A percentile compares a stretch with the other conserved stretches of the same genome.
Evolutionary conservation across 1,140 invertebrate genomes (phyloP).

Genomic region (Trissolcus basalis): DNA sequence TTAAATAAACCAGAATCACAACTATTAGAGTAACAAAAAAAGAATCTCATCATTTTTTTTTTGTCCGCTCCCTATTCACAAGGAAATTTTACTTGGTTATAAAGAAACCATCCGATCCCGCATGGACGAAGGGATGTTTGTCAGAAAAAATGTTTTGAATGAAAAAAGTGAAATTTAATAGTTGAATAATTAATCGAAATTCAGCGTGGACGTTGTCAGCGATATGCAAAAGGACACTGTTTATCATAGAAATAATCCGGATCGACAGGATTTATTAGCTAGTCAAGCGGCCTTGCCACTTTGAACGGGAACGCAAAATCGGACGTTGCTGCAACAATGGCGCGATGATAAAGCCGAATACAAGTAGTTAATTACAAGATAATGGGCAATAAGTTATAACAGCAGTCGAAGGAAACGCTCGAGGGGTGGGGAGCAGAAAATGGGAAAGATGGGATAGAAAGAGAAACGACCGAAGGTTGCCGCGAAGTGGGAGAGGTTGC

Average conservation of each 20-base stretch:
- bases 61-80: too few relatives aligned
- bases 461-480: constrained; percentile 48
- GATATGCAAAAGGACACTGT: too few relatives aligned
- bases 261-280: neutral
- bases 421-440: constrained; percentile 34
- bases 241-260: neutral
- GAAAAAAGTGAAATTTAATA: too few relatives aligned
- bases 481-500: constrained; percentile 59
- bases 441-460: constrained; percentile 47
- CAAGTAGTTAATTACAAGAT: constrained; percentile 49
- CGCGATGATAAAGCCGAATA: constrained; percentile 37
- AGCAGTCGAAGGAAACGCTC: constrained; percentile 27
- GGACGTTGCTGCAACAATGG: neutral
- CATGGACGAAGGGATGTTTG: too few relatives aligned
- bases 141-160: too few relatives aligned
- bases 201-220: neutral
- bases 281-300: neutral
- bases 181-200: neutral
- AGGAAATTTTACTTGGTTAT: too few relatives aligned
- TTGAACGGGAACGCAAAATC: neutral
- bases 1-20: constrained; percentile 31
- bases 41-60: neutral
- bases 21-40: constrained; percentile 1
- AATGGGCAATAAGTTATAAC: constrained; percentile 50
- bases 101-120: too few relatives aligned